Evolutionary conservation across 2,797 vertebrate genomes (phyloP), one percentile per base, ranked within the genome.

Genomic region (Gadopsis bispinosus): DNA sequence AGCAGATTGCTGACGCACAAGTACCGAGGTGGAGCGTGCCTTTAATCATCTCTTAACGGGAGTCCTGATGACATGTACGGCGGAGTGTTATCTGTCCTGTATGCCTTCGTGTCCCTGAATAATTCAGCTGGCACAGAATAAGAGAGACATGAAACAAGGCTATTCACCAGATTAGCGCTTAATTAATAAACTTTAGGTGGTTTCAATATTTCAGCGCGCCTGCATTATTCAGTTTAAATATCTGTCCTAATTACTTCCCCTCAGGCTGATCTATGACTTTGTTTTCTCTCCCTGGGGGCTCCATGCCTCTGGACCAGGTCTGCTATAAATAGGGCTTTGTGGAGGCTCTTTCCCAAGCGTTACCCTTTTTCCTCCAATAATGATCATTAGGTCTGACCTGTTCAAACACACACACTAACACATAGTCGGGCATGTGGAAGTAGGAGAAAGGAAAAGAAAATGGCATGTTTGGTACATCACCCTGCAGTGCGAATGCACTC

Each of bases 161-260:
- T 51, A 73, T 87, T 89, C 88, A 67, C 87, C 86, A 85, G 79
- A 91, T 92, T 92, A 92, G 83, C 48, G 26, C 84, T 88, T 93
- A 86, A 94, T 94, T 94, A 92, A 94, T 91, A 93, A 91, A 92
- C 82, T 90, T 90, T 83, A 91, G 90, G 87, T 91, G 90, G 61
- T 86, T 93, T 93, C 87, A 89, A 88, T 93, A 85, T 90, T 92
- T 93, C 79, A 91, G 72, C 68, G n/a, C 64, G 85, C 70, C 85
- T 89, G 87, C 83, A 92, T 93, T 93, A 93, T 93, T 93, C 88
- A 92, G 89, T 86, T 91, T 89, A 93, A 93, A 92, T 90, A 92
- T 92, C 85, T 93, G 88, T 90, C 88, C 87, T 93, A 93, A 94
- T 94, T 93, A 94, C 89, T 86, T 89, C 85, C 88, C 89, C 79